Conservation (phyloP, 1,140 invertebrate genomes). For the Centruroides sculpturatus region DNA sequence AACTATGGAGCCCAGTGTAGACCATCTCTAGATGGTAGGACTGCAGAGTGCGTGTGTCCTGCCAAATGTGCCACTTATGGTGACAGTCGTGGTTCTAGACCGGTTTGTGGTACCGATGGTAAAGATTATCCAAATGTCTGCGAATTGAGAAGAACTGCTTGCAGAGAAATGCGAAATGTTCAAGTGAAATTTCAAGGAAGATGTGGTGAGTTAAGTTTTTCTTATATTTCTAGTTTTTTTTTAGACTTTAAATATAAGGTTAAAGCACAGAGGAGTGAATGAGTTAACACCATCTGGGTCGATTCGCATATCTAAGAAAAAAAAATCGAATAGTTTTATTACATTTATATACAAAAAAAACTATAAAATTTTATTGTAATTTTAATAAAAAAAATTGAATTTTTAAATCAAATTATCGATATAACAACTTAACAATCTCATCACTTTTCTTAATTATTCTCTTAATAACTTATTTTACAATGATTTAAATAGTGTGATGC, state of each 20-base stretch:
- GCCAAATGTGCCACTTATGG: constrained; percentile 60
- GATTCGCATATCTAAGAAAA: background rate
- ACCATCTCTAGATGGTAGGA: constrained; percentile 52
- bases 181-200: constrained; percentile 72
- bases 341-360: background rate
- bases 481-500: background rate
- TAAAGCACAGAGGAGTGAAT: background rate
- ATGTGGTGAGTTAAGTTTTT: constrained; percentile 54
- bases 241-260: background rate
- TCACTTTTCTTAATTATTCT: no score
- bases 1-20: constrained; percentile 58
- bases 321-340: background rate
- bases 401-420: background rate
- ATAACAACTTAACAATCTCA: no score
- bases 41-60: constrained; percentile 55
- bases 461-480: background rate
- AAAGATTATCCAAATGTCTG: constrained; percentile 51
- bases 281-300: no score
- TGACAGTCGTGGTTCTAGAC: constrained; percentile 54
- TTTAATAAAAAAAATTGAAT: background rate
- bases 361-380: background rate
- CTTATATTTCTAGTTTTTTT: background rate
- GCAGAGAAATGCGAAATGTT: constrained; percentile 53
- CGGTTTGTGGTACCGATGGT: constrained; percentile 47
- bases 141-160: constrained; percentile 61